Conservation (phyloP, 2,888 invertebrate genomes). For the Leptopterna dolabrata region DNA sequence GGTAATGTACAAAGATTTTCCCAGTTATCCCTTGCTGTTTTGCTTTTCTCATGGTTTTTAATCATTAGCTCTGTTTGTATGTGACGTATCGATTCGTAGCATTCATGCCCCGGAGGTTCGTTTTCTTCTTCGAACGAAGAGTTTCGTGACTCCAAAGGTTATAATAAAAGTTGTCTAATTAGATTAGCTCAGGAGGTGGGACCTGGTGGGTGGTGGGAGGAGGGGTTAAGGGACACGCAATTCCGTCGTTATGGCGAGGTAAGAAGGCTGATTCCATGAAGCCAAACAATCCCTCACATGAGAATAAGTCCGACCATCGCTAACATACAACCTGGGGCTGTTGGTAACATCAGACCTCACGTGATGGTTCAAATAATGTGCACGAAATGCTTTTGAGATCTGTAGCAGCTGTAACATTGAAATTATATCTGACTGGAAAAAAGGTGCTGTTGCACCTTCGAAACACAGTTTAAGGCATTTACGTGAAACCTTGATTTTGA, state of each 20-base stretch:
- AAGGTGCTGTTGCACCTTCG: too few species aligned
- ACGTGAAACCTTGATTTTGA: too few species aligned
- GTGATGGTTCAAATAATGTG: not conserved
- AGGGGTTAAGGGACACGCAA: not conserved
- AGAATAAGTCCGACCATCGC: not conserved
- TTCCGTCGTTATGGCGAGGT: not conserved
- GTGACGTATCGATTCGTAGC: too few species aligned
- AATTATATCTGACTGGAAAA: too few species aligned
- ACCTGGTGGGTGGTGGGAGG: not conserved
- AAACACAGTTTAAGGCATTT: too few species aligned
- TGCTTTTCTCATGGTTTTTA: too few species aligned
- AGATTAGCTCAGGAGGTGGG: not conserved
- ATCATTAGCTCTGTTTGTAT: too few species aligned
- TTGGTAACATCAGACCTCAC: not conserved
- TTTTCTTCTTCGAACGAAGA: not conserved
- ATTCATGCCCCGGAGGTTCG: too few species aligned
- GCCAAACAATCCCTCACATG: not conserved
- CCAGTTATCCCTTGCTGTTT: too few species aligned
- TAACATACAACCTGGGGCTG: not conserved
- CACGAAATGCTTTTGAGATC: too few species aligned
- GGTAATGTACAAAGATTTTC: too few species aligned
- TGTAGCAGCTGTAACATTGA: too few species aligned
- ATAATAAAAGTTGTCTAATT: not conserved
- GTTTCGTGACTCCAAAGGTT: not conserved
- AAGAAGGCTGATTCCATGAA: not conserved